Evolutionary conservation across 2,113 vertebrate genomes (phyloP).

Genomic region (Jacana jacana): DNA sequence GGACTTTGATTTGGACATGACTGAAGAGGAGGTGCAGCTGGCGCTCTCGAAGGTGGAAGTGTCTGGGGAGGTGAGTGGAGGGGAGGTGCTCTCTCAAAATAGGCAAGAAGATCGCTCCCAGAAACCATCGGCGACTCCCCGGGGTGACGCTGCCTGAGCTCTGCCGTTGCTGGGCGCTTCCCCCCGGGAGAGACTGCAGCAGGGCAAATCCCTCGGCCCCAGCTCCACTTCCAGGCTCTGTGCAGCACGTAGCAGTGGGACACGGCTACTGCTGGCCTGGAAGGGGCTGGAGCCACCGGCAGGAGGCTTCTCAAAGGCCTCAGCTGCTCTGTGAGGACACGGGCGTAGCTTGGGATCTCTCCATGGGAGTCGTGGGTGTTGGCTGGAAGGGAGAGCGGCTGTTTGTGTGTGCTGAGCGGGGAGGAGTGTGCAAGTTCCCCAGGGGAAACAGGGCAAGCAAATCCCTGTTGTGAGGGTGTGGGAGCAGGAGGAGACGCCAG

Average conservation of each 20-base stretch:
- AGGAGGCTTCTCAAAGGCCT: neutral
- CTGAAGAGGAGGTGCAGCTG: slow-evolving; percentile 95
- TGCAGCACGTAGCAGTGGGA: accelerated
- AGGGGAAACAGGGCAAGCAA: neutral
- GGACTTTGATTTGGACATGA: slow-evolving; percentile 99
- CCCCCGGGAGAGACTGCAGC: neutral
- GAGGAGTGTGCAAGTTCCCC: neutral
- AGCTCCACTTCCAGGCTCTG: neutral
- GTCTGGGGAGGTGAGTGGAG: slow-evolving; percentile 84
- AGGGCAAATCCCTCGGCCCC: neutral
- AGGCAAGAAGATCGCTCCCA: neutral
- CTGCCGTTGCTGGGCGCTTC: neutral
- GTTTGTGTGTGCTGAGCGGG: neutral
- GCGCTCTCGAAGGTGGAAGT: slow-evolving; percentile 88
- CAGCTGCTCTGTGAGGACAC: neutral
- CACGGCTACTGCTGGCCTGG: neutral
- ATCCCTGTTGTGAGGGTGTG: neutral
- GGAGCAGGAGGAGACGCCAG: neutral
- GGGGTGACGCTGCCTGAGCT: neutral
- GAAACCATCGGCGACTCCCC: neutral
- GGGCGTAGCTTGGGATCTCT: neutral
- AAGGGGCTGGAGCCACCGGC: neutral
- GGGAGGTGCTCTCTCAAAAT: neutral
- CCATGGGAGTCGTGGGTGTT: neutral
- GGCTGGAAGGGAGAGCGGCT: neutral